Evolutionary conservation across 2,797 vertebrate species (phyloP).

Genomic region (Benthosema pterotum): DNA sequence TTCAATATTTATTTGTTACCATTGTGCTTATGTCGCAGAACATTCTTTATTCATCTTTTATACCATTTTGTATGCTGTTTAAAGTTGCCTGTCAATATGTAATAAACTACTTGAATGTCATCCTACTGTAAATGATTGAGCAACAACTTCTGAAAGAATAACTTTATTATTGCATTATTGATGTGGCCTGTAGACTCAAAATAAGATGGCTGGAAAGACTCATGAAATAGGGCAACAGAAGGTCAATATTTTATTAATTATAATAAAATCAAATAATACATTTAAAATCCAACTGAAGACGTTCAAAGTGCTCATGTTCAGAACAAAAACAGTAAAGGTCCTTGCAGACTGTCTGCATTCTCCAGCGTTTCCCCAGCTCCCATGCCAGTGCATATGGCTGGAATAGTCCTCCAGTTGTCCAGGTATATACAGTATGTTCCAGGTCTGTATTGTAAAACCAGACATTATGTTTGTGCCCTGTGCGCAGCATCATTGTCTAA

Average conservation of each 20-base stretch:
- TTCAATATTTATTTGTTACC: slow-evolving; percentile 60
- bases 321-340: neutral
- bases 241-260: no score
- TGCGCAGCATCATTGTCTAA: slow-evolving; percentile 31
- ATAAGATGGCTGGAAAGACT: slow-evolving; percentile 10
- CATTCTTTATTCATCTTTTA: slow-evolving; percentile 42
- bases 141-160: slow-evolving; percentile 23
- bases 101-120: slow-evolving; percentile 5
- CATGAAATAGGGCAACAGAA: neutral
- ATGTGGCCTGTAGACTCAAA: slow-evolving; percentile 22
- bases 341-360: no score
- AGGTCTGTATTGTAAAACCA: slow-evolving; percentile 1
- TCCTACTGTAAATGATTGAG: neutral
- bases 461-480: slow-evolving; percentile 23
- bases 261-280: neutral
- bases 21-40: slow-evolving; percentile 23
- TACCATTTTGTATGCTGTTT: slow-evolving; percentile 56
- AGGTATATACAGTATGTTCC: slow-evolving; percentile 10
- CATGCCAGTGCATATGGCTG: slow-evolving; percentile 17
- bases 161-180: slow-evolving; percentile 71
- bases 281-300: slow-evolving; percentile 23
- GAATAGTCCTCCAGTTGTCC: slow-evolving; percentile 10
- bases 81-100: slow-evolving; percentile 8
- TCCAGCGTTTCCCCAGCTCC: slow-evolving; percentile 22
- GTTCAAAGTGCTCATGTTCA: slow-evolving; percentile 18